Evolutionary conservation across 2,797 vertebrate genomes (phyloP), one percentile per base, ranked within the genome.

Genomic region (Crenichthys baileyi): DNA sequence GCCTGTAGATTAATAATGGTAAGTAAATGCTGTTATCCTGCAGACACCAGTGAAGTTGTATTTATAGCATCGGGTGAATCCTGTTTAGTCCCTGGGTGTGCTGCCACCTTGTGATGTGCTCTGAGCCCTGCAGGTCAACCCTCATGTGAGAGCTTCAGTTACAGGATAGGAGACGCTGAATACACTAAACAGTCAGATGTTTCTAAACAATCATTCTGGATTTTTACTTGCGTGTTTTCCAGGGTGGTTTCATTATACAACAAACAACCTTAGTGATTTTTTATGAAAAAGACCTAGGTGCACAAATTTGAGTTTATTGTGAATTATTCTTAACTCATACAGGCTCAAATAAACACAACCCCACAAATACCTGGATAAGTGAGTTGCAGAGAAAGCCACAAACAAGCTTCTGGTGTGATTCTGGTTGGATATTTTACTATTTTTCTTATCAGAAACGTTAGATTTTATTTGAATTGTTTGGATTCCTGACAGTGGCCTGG

Each of bases 81-180:
- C 61, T 36, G 1, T 77, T 65, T 48, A 89, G 76, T 75, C 75
- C 51, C 87, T 90, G 93, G 85, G 51, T 86, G 86, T 84, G 90
- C 91, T 94, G 94, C 95, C 95, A 92, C 91, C 95, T 95, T 85
- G 94, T 94, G 95, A 90, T 88, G 80, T 20, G 53, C 79, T 80
- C n/a, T 78, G 81, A 83, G 84, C 88, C 46, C 75, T 93, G 90
- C 94, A 91, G 0, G 76, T 83, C 77, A 48, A 81, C 81, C 18
- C 41, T 31, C 46, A 46, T n/a, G 9, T 65, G 36, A 36, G 36
- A 36, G 36, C 36, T 36, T 36, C 36, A 36, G 4, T 36, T 36
- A 36, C 36, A 36, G 36, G 36, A 36, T 36, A 36, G 36, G 36
- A 36, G 36, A 36, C 36, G 36, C 36, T 36, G 36, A 36, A 36